These are phyloP conservation scores for Nibea albiflora DNA, from an alignment of 2,113 vertebrate genomes.

Conservation along the genomic window DNA sequence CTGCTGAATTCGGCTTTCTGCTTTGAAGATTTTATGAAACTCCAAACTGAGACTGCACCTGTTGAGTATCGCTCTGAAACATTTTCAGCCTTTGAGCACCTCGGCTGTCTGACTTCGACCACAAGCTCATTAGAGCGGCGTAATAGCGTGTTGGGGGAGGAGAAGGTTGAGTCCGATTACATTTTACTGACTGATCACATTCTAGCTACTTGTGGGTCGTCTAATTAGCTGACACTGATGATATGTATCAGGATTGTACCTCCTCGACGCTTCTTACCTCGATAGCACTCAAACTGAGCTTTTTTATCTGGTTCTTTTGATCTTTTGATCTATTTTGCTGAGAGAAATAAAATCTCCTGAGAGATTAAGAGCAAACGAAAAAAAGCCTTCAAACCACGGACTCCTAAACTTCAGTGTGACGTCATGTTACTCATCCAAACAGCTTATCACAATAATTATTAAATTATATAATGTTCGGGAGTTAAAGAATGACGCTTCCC, in stretches of 20 bases:
- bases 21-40: background rate
- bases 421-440: constrained; percentile 35
- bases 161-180: constrained; percentile 9
- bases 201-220: constrained; percentile 5
- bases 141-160: constrained; percentile 24
- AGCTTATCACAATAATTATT: constrained; percentile 46
- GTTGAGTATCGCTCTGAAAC: constrained; percentile 1
- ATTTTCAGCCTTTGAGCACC: constrained; percentile 23
- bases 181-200: constrained; percentile 22
- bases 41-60: background rate
- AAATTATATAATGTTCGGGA: constrained; percentile 48
- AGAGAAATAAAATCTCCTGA: background rate
- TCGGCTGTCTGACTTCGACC: constrained; percentile 7
- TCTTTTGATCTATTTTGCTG: background rate
- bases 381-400: background rate
- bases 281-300: constrained; percentile 11
- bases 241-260: constrained; percentile 21
- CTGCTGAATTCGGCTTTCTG: background rate
- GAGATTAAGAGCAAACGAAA: background rate
- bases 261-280: background rate
- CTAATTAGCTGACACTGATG: constrained; percentile 42
- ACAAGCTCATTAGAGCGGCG: constrained; percentile 17
- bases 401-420: background rate
- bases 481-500: constrained; percentile 58
- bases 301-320: background rate